Percentiles rank a stretch among this genome's conserved stretches.
Conservation (phyloP, 2,797 vertebrate genomes). For the Furcifer pardalis region DNA sequence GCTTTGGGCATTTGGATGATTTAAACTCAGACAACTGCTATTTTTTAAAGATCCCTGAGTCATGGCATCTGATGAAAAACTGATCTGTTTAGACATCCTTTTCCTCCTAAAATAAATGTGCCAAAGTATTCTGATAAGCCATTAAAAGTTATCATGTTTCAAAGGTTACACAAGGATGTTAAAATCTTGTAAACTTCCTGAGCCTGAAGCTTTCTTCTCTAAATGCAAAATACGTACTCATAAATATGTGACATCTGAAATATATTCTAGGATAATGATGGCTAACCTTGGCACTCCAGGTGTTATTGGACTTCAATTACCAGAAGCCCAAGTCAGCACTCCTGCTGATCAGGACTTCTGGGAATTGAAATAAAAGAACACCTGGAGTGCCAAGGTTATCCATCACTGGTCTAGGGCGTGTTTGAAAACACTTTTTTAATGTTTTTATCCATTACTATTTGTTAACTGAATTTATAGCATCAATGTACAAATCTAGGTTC, state of each 20-base stretch:
- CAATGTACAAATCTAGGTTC: neutral
- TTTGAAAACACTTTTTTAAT: neutral
- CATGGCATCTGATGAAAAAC: constrained; percentile 62
- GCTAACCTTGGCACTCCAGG: too few relatives aligned
- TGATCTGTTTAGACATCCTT: constrained; percentile 54
- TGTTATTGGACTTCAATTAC: too few relatives aligned
- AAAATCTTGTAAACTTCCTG: constrained; percentile 48
- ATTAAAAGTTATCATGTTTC: constrained; percentile 55
- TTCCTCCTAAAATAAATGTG: constrained; percentile 61
- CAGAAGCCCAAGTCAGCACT: too few relatives aligned
- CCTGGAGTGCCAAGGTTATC: too few relatives aligned
- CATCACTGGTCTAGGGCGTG: too few relatives aligned
- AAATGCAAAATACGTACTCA: constrained; percentile 21
- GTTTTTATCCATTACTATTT: neutral
- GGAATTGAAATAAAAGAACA: too few relatives aligned
- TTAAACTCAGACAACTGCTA: constrained; percentile 50
- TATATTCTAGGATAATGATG: too few relatives aligned
- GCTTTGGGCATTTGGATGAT: constrained; percentile 59
- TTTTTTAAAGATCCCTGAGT: constrained; percentile 47
- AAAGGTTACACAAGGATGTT: constrained; percentile 52
- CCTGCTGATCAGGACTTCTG: too few relatives aligned
- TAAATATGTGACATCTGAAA: constrained; percentile 19
- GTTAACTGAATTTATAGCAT: neutral
- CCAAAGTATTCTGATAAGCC: constrained; percentile 51
- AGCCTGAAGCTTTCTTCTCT: constrained; percentile 46